Percentiles rank a stretch among this genome's conserved stretches.
These are phyloP conservation scores for Campoletis sonorensis DNA, from an alignment of 1,140 invertebrate genomes.

Conservation along the genomic window DNA sequence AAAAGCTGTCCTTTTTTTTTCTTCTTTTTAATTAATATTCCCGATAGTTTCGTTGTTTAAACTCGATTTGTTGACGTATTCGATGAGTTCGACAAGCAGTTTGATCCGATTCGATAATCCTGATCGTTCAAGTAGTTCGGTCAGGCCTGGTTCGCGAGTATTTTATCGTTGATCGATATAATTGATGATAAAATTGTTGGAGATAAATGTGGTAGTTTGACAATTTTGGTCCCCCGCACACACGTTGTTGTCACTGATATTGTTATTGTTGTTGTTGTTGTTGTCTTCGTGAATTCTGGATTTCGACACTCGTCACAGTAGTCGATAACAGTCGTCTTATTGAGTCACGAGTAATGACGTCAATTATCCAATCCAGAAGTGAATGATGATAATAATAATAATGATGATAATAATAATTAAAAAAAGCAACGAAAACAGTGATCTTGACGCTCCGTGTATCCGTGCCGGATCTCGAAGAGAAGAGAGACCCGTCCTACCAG, in stretches of 20 bases:
- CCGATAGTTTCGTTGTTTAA: background rate
- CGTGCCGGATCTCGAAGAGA: constrained; percentile 60
- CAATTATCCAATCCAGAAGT: background rate
- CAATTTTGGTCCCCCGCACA: background rate
- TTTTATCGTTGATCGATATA: background rate
- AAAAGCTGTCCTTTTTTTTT: background rate
- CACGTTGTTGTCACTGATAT: background rate
- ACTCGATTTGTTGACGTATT: background rate
- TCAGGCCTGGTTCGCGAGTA: background rate
- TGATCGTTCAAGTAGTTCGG: background rate
- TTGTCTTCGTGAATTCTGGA: background rate
- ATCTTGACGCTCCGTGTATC: constrained; percentile 32
- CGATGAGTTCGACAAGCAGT: background rate
- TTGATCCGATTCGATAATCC: background rate
- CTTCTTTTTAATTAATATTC: too few relatives aligned
- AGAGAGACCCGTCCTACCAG: constrained; percentile 76
- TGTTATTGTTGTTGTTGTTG: background rate
- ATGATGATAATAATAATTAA: background rate
- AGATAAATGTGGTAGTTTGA: too few relatives aligned
- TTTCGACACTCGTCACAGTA: background rate
- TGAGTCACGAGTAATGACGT: background rate
- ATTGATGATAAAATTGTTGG: too few relatives aligned
- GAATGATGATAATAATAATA: background rate
- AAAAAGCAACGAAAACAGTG: constrained; percentile 30
- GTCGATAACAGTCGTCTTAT: background rate